Conservation (phyloP, 2,113 vertebrate species). For the Cercocebus atys region DNA sequence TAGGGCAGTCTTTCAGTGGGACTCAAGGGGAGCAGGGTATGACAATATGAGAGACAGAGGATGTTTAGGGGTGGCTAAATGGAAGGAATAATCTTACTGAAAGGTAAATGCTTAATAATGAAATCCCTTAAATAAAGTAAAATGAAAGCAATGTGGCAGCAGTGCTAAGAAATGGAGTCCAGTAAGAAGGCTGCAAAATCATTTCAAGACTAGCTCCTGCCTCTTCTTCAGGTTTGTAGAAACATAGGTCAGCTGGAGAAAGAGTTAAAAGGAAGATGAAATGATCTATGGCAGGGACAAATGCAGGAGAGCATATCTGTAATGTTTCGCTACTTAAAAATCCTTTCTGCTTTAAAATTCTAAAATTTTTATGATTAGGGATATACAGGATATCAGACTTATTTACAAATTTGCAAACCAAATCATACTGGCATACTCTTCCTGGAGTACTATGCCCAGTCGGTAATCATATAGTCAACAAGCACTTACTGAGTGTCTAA, state of each 20-base stretch:
- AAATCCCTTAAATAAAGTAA: constrained; percentile 11
- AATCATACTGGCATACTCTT: not conserved
- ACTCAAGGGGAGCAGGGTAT: not conserved
- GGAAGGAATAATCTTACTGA: not conserved
- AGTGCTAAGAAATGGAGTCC: not conserved
- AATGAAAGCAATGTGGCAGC: not conserved
- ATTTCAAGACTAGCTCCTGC: not conserved
- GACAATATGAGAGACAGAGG: not conserved
- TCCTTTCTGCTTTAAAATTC: constrained; percentile 16
- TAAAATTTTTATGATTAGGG: not conserved
- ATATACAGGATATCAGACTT: not conserved
- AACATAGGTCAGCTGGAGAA: not conserved
- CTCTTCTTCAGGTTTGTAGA: not conserved
- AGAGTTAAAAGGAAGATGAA: not conserved
- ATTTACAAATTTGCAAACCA: not conserved
- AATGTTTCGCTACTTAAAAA: not conserved
- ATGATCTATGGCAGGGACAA: not conserved
- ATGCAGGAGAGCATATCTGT: not conserved
- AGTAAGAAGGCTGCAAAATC: not conserved
- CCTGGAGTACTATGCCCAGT: not conserved
- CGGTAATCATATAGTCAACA: not conserved
- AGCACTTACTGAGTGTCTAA: not conserved
- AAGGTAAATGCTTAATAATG: not conserved
- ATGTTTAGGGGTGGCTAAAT: not conserved
- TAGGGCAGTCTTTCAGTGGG: not conserved